Evolutionary conservation across 2,113 vertebrate species (phyloP), one percentile per base, ranked within the genome.

Genomic region (Petrocephalus microphthalmus): DNA sequence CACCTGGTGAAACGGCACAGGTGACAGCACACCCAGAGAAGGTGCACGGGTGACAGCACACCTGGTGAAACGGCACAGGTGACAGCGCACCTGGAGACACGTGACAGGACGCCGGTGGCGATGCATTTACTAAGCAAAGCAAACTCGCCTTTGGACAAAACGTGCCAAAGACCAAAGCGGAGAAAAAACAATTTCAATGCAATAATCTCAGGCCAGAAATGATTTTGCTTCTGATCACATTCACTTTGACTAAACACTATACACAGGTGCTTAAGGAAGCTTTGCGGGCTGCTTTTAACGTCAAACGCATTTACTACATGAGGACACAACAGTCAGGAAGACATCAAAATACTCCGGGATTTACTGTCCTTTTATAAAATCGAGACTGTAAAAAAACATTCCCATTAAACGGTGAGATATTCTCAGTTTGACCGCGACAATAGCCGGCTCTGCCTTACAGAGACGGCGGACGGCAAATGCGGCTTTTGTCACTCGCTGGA

Each of bases 381-480:
- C 60, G 60, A 67, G 60, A 29, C 4, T 67, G 51, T 29, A 52
- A 47, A 84, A 25, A 84, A 11, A 67, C 10, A 29, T 29, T 67
- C 13, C n/a, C 60, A 67, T 67, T 3, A 29, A 29, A 29, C 25
- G 0, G 52, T 17, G 15, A 67, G n/a, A 49, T 60, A 87, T 67
- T 67, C 29, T 29, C 60, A 67, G 87, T 88, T 88, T 83, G 52
- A 51, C 52, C 33, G 71, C 25, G n/a, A 54, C 64, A 87, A 78
- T 87, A 81, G 71, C n/a, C 51, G 5, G 7, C 7, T 22, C 49
- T 42, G 37, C 60, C 3, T 67, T 67, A 67, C 60, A 67, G 60
- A 11, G n/a, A 5, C 29, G 60, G 60, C 60, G 29, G 60, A n/a
- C n/a, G n/a, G n/a, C n/a, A 83, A 42, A 83, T 83, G 81, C 81